Evolutionary conservation across 2,888 invertebrate genomes (phyloP).

Genomic region (Venusia cambrica): DNA sequence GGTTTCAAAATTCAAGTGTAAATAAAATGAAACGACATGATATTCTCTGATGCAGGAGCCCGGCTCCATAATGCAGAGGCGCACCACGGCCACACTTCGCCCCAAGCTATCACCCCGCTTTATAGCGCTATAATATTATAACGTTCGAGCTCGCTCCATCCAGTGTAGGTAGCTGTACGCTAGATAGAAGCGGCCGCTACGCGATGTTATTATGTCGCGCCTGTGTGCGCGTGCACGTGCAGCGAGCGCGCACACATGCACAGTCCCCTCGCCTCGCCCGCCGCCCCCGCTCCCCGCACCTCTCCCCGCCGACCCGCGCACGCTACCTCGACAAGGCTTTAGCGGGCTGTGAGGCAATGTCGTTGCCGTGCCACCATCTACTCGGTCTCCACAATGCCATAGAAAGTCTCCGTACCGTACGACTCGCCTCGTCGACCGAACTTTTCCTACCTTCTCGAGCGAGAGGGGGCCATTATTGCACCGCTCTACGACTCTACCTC

Average conservation of each 20-base stretch:
- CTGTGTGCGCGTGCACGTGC: slow-evolving; percentile 56
- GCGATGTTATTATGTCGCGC: slow-evolving; percentile 60
- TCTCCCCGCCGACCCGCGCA: slow-evolving; percentile 42
- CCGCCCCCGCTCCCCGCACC: slow-evolving; percentile 33
- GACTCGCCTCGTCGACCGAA: slow-evolving; percentile 71
- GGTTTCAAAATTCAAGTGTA: slow-evolving; percentile 4
- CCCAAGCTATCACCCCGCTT: slow-evolving; percentile 64
- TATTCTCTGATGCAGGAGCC: slow-evolving; percentile 36
- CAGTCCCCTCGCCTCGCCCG: slow-evolving; percentile 32
- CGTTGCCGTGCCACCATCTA: slow-evolving; percentile 74
- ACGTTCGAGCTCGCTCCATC: slow-evolving; percentile 43
- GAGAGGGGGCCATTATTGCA: slow-evolving; percentile 57
- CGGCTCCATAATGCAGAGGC: slow-evolving; percentile 50
- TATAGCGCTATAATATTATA: slow-evolving; percentile 60
- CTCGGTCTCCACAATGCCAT: slow-evolving; percentile 78
- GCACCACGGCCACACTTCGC: slow-evolving; percentile 37
- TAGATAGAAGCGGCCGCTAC: slow-evolving; percentile 68
- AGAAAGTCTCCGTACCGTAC: slow-evolving; percentile 75
- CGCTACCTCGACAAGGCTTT: slow-evolving; percentile 63
- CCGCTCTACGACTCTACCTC: slow-evolving; percentile 40
- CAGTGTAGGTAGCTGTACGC: slow-evolving; percentile 66
- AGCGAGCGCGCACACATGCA: slow-evolving; percentile 44
- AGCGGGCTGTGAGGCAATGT: slow-evolving; percentile 74
- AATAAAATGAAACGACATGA: slow-evolving; percentile 21
- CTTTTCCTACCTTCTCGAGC: slow-evolving; percentile 72